Percentiles rank a stretch among this genome's conserved stretches.
phyloP scores from a whole-genome alignment of 2,113 vertebrate species.

The Emberiza fucata region DNA sequence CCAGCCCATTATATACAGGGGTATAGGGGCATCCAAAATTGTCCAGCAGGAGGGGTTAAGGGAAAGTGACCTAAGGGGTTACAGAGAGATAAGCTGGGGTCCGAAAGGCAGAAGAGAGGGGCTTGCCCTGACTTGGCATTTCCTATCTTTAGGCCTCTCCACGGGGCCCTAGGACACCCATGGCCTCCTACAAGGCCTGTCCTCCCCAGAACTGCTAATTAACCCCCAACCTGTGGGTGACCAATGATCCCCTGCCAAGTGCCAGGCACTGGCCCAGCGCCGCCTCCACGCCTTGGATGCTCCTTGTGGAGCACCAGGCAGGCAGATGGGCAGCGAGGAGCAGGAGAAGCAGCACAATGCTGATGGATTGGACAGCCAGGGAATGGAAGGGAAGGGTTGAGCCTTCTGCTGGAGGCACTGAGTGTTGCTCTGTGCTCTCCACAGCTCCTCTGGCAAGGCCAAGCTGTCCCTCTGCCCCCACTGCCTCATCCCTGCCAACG shows the following conservation, averaged over 20 bases:
- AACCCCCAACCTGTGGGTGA: accelerated
- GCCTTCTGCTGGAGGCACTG: conserved; percentile 47
- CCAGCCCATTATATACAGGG: no score
- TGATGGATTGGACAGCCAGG: not conserved
- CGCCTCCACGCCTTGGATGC: not conserved
- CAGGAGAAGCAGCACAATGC: not conserved
- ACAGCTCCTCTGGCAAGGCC: not conserved
- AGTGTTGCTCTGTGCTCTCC: conserved; percentile 37
- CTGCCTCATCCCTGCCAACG: conserved; percentile 33
- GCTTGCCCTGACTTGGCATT: no score
- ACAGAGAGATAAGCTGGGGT: no score
- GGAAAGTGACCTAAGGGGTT: no score
- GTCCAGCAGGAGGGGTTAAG: no score
- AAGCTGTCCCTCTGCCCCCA: not conserved
- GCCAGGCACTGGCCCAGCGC: not conserved
- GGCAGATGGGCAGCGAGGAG: not conserved
- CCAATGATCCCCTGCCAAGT: not conserved
- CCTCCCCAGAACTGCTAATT: not conserved
- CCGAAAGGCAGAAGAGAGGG: no score
- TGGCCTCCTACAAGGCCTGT: no score
- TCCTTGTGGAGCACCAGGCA: not conserved
- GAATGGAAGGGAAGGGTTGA: conserved; percentile 33
- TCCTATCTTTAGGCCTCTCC: no score
- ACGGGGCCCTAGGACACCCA: no score
- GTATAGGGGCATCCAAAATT: no score